Evolutionary conservation across 2,888 invertebrate genomes (phyloP).

Genomic region (Pseudanteris insignis): DNA sequence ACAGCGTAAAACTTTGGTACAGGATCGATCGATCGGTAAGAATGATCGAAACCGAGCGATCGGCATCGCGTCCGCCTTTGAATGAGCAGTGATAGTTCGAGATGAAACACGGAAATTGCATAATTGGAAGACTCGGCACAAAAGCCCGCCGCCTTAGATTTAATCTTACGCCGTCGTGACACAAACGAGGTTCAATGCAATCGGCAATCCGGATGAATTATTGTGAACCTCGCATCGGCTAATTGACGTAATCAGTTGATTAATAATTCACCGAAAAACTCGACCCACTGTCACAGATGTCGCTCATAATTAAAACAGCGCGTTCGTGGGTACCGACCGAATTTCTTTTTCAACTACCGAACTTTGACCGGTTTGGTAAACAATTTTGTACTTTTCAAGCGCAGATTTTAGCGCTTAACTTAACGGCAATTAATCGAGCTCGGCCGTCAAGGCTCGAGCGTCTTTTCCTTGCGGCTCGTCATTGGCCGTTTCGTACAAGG

Average conservation of each 20-base stretch:
- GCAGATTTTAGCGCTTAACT: neutral
- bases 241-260: slow-evolving; percentile 34
- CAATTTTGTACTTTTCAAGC: neutral
- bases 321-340: neutral
- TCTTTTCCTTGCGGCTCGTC: slow-evolving; percentile 27
- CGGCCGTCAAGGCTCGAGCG: slow-evolving; percentile 22
- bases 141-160: slow-evolving; percentile 35
- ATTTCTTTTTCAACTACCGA: neutral
- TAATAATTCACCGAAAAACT: slow-evolving; percentile 30
- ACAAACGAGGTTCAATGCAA: slow-evolving; percentile 38
- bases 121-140: slow-evolving; percentile 32
- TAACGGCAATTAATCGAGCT: slow-evolving; percentile 18
- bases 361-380: neutral
- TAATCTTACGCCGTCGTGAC: slow-evolving; percentile 35
- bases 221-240: slow-evolving; percentile 35
- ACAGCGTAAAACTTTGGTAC: slow-evolving; percentile 13
- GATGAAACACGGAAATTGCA: slow-evolving; percentile 41
- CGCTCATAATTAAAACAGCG: slow-evolving; percentile 11
- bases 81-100: slow-evolving; percentile 21
- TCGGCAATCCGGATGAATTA: slow-evolving; percentile 35
- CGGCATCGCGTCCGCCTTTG: slow-evolving; percentile 16
- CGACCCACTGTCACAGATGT: slow-evolving; percentile 7
- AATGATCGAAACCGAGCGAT: slow-evolving; percentile 30
- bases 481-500: slow-evolving; percentile 46
- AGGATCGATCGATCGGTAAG: slow-evolving; percentile 23